Percentiles rank a stretch among this genome's conserved stretches.
These are phyloP conservation scores for Megatriorchis doriae DNA, from an alignment of 2,113 vertebrate genomes.

Conservation along the genomic window DNA sequence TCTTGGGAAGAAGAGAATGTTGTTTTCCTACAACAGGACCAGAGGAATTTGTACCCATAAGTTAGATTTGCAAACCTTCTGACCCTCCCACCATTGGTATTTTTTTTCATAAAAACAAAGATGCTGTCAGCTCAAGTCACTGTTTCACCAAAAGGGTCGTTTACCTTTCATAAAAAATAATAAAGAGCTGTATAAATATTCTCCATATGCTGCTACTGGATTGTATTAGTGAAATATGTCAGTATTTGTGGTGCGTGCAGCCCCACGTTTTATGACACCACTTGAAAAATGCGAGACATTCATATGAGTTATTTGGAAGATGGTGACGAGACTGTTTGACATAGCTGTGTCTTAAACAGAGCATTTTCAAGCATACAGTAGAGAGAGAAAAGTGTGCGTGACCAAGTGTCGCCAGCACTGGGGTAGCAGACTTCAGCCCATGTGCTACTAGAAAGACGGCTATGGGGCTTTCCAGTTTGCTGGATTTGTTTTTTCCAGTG, in stretches of 20 bases:
- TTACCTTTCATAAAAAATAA: slow-evolving; percentile 24
- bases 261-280: background rate
- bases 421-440: background rate
- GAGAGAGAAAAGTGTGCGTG: background rate
- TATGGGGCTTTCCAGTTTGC: background rate
- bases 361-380: background rate
- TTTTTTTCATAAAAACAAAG: background rate
- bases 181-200: background rate
- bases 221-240: slow-evolving; percentile 30
- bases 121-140: background rate
- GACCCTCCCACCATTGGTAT: fast-evolving
- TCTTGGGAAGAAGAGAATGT: background rate
- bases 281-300: slow-evolving; percentile 13
- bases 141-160: background rate
- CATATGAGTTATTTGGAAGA: background rate
- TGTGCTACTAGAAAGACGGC: background rate
- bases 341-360: background rate
- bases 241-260: background rate
- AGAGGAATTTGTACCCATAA: background rate
- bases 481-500: background rate
- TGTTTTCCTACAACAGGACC: background rate
- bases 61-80: background rate
- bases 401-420: fast-evolving
- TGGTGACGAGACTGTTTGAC: background rate
- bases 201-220: background rate